Percentiles rank a stretch among this genome's conserved stretches.
Evolutionary conservation across 2,797 vertebrate species (phyloP).

Genomic region (Enteromius unitaeniatus): DNA sequence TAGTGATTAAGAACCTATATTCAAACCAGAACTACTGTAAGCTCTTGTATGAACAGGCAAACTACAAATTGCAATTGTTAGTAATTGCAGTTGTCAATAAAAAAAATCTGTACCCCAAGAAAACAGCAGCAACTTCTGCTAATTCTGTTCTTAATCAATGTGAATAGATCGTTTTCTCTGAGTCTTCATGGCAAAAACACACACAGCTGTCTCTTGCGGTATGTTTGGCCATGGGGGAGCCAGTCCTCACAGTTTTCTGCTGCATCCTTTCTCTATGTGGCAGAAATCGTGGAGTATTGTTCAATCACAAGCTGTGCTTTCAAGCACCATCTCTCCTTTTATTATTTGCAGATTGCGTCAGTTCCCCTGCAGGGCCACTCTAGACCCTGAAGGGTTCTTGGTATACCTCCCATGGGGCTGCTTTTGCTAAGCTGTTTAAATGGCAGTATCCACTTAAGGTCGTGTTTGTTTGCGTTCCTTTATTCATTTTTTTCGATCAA

Average conservation of each 20-base stretch:
- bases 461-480: slow-evolving; percentile 51
- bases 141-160: slow-evolving; percentile 19
- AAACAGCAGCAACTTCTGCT: neutral
- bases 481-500: slow-evolving; percentile 16
- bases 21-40: neutral
- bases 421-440: slow-evolving; percentile 57
- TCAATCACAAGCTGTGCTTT: slow-evolving; percentile 72
- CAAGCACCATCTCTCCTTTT: slow-evolving; percentile 70
- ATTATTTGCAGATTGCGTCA: slow-evolving; percentile 67
- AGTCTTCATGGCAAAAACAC: slow-evolving; percentile 45
- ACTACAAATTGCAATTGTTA: neutral
- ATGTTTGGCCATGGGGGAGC: slow-evolving; percentile 43
- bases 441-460: slow-evolving; percentile 46
- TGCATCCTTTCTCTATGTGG: slow-evolving; percentile 41
- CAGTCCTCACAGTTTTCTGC: slow-evolving; percentile 42
- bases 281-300: slow-evolving; percentile 52
- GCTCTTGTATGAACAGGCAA: neutral
- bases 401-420: slow-evolving; percentile 63
- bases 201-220: slow-evolving; percentile 46
- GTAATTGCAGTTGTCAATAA: neutral
- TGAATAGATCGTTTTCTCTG: slow-evolving; percentile 36
- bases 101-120: neutral
- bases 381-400: slow-evolving; percentile 65
- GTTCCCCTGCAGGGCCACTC: slow-evolving; percentile 61
- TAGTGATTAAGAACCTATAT: neutral